Evolutionary conservation across 2,797 vertebrate genomes (phyloP), one percentile per base, ranked within the genome.

Genomic region (Sorex maritimensis): DNA sequence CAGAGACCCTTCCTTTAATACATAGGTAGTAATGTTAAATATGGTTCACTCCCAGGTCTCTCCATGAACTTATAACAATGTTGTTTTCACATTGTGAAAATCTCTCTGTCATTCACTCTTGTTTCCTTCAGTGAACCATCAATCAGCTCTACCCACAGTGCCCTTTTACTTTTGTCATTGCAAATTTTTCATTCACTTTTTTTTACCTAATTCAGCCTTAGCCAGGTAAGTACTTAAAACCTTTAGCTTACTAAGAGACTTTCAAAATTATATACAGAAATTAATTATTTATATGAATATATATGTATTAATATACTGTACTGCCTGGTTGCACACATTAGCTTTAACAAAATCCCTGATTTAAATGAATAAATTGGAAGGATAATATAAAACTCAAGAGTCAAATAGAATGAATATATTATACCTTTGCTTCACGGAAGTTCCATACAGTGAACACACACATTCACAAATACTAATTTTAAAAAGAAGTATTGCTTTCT

Each of bases 151-250:
- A 90, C 4, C 15, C 13, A 58, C 5, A 55, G 17, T 52, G 23
- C 2, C 3, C 23, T 44, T 5, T 28, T 4, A 17, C 61, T 10
- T 93, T 82, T 78, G 21, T 88, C 24, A 4, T 34, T 34, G 24
- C 17, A 9, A 81, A 77, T 10, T 26, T 85, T 41, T 17, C 58
- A 61, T 61, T 61, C 58, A 61, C 67, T 23, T 46, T 69, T 69
- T 87, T 90, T 74, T 21, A 74, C 9, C 34, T 72, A 55, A 15
- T 90, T 77, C 92, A 71, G 67, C 10, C 8, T 46, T 88, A 87
- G 34, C 0, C 63, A 46, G 14, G 11, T 63, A 73, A 68, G 11
- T 4, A 34, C 30, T 88, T 67, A 74, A 69, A 52, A 79, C 6
- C 8, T 52, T 86, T 75, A 67, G 58, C 26, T 68, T 6, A 15